A percentile compares a stretch with the other conserved stretches of the same genome.
Conservation (phyloP, 2,113 vertebrate genomes). For the Marmota flaviventris region DNA sequence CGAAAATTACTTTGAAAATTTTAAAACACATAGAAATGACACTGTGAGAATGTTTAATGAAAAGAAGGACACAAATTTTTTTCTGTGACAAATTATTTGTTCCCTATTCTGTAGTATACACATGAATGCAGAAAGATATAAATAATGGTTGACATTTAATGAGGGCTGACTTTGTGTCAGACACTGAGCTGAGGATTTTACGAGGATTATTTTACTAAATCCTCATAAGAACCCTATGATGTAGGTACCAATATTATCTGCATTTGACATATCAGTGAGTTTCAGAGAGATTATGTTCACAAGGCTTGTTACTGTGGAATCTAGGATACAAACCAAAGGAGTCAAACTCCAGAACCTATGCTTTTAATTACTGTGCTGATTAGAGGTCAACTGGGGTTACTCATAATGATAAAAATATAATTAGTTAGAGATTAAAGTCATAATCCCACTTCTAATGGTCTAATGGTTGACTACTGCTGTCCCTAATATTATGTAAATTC, state of each 20-base stretch:
- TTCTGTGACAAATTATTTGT: neutral
- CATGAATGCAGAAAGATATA: neutral
- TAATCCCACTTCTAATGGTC: neutral
- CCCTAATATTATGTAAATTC: neutral
- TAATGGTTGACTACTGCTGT: neutral
- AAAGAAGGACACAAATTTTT: neutral
- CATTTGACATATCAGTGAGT: neutral
- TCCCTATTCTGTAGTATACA: neutral
- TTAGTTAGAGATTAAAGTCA: constrained; percentile 39
- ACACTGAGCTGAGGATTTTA: constrained; percentile 6
- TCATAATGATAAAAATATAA: constrained; percentile 41
- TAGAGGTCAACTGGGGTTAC: neutral
- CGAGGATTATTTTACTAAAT: constrained; percentile 48
- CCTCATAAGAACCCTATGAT: neutral
- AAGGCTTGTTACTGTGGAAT: neutral
- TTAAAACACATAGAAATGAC: neutral
- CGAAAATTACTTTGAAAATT: neutral
- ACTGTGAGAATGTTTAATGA: neutral
- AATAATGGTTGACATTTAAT: constrained; percentile 46
- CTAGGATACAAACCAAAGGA: neutral
- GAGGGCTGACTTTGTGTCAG: constrained; percentile 28
- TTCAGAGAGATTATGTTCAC: constrained; percentile 44
- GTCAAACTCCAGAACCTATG: neutral
- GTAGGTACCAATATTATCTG: neutral
- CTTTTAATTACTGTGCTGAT: neutral